Conservation (phyloP, 2,113 vertebrate species). For the Leptosomus discolor region DNA sequence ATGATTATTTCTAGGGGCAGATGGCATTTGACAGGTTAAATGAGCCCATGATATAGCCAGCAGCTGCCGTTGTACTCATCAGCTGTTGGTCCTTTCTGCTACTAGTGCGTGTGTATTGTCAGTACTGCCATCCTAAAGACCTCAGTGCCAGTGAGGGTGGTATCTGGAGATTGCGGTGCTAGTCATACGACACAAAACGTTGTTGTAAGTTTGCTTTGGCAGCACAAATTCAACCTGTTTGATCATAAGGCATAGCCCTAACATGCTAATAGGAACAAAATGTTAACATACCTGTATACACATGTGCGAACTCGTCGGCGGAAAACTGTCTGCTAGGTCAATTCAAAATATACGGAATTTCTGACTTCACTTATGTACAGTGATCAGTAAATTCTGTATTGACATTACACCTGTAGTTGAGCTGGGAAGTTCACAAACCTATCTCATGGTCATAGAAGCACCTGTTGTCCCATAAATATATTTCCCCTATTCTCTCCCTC, state of each 20-base stretch:
- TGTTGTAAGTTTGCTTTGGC: not conserved
- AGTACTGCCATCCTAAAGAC: not conserved
- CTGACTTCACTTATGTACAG: not conserved
- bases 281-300: not conserved
- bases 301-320: not conserved
- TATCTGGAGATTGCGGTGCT: not conserved
- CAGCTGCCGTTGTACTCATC: not conserved
- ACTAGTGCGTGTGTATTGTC: accelerated
- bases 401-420: not conserved
- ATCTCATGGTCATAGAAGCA: not conserved
- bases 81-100: not conserved
- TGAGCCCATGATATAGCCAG: not conserved
- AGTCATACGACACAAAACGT: not conserved
- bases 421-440: not conserved
- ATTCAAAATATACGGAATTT: not conserved
- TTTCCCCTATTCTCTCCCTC: not conserved
- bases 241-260: not conserved
- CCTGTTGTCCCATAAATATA: not conserved
- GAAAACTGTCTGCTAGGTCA: not conserved
- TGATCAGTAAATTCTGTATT: not conserved
- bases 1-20: not conserved
- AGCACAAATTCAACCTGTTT: not conserved
- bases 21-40: not conserved
- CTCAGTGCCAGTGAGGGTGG: accelerated
- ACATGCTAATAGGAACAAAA: not conserved